Conservation (phyloP, 2,888 invertebrate genomes). For the Corbicula japonica region DNA sequence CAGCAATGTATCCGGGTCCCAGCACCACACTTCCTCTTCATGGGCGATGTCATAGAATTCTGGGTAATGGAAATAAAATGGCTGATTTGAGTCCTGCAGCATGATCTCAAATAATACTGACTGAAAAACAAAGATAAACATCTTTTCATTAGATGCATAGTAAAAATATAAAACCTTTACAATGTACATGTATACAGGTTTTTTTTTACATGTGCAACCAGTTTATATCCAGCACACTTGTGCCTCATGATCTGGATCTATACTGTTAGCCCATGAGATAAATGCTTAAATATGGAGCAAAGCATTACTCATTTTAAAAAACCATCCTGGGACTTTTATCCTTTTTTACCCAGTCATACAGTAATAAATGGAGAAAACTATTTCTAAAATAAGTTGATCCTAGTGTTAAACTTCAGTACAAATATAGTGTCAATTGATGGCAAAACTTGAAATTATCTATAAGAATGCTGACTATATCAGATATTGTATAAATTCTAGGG, state of each 20-base stretch:
- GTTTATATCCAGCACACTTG: not conserved
- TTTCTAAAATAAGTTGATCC: no score
- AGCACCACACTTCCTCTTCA: conserved; percentile 65
- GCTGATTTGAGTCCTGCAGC: conserved; percentile 25
- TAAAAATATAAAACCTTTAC: not conserved
- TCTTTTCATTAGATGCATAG: not conserved
- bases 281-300: not conserved
- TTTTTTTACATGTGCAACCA: no score
- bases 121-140: conserved; percentile 27
- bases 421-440: no score
- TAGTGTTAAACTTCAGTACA: no score
- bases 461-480: no score
- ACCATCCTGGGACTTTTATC: no score
- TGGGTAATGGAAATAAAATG: conserved; percentile 51
- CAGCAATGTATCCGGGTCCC: conserved; percentile 67
- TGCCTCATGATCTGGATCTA: not conserved
- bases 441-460: no score
- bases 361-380: no score
- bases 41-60: conserved; percentile 51
- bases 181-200: no score
- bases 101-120: conserved; percentile 45
- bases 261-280: not conserved
- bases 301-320: not conserved
- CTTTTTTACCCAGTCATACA: no score
- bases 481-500: no score